phyloP scores from a whole-genome alignment of 35 echinoderm and acorn worm genomes.

The Strongylocentrotus purpuratus region DNA sequence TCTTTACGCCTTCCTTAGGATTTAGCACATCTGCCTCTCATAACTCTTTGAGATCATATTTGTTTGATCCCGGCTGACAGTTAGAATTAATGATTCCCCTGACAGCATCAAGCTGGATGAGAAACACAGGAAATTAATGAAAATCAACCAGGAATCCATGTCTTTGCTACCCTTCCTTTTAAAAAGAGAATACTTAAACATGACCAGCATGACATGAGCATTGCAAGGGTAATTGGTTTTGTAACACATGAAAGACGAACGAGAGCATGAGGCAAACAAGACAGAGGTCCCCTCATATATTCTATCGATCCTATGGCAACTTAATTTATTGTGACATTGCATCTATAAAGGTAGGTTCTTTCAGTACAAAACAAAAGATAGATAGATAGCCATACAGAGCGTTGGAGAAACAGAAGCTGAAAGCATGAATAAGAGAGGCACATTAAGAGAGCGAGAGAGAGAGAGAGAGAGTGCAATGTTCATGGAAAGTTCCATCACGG shows the following conservation, averaged over 20 bases:
- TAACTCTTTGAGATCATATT: constrained; percentile 21
- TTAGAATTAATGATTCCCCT: constrained; percentile 21
- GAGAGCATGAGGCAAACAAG: neutral
- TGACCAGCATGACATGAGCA: neutral
- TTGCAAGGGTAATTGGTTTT: neutral
- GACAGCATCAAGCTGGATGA: neutral
- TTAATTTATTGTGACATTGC: neutral
- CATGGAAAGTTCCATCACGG: constrained; percentile 30
- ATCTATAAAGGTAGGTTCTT: neutral
- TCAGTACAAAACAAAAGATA: neutral
- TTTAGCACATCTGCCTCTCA: constrained; percentile 29
- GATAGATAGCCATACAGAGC: neutral
- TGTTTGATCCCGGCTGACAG: constrained; percentile 7
- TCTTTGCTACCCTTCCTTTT: neutral
- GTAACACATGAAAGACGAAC: neutral
- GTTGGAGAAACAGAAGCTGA: neutral
- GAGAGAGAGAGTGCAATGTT: neutral
- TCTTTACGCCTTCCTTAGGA: neutral
- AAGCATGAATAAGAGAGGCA: neutral
- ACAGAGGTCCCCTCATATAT: neutral
- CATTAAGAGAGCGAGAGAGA: neutral
- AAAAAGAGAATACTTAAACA: neutral
- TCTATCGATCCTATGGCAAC: neutral
- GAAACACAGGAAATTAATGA: neutral
- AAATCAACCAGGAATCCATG: neutral